Conservation (phyloP, 2,888 invertebrate species). For the Spilarctia lutea region DNA sequence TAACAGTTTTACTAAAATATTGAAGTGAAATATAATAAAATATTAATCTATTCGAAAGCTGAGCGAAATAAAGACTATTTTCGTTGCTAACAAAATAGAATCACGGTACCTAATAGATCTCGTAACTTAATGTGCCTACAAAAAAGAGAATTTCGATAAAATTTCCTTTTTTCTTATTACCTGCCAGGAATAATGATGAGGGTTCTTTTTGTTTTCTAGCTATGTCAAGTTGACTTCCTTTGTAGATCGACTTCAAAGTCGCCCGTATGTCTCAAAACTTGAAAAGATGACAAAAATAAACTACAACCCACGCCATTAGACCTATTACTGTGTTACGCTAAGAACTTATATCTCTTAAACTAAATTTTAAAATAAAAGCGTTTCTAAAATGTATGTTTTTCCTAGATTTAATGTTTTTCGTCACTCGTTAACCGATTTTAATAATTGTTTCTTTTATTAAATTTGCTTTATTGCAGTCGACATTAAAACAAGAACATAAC, state of each 20-base stretch:
- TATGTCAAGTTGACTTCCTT: constrained; percentile 12
- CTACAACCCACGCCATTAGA: neutral
- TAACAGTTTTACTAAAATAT: neutral
- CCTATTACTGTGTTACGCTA: neutral
- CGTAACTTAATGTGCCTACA: constrained; percentile 3
- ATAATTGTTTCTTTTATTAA: too few relatives aligned
- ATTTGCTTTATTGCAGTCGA: too few relatives aligned
- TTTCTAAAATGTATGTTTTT: too few relatives aligned
- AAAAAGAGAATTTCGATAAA: constrained; percentile 11
- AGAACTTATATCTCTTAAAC: neutral
- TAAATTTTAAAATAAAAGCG: too few relatives aligned
- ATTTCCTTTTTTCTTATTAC: constrained; percentile 17
- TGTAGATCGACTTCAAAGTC: constrained; percentile 7
- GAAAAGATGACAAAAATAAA: constrained; percentile 4
- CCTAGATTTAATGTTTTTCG: too few relatives aligned
- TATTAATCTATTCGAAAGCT: neutral
- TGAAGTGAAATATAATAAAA: neutral
- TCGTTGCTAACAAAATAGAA: constrained; percentile 28
- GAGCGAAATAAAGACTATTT: neutral
- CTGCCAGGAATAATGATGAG: constrained; percentile 31
- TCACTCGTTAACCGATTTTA: too few relatives aligned
- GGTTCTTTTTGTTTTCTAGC: constrained; percentile 13
- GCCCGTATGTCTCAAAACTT: neutral
- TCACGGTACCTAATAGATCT: constrained; percentile 4
- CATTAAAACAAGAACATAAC: too few relatives aligned